Percentiles rank a stretch among this genome's conserved stretches.
Evolutionary conservation across 2,113 vertebrate genomes (phyloP).

Genomic region (Myocastor coypus): DNA sequence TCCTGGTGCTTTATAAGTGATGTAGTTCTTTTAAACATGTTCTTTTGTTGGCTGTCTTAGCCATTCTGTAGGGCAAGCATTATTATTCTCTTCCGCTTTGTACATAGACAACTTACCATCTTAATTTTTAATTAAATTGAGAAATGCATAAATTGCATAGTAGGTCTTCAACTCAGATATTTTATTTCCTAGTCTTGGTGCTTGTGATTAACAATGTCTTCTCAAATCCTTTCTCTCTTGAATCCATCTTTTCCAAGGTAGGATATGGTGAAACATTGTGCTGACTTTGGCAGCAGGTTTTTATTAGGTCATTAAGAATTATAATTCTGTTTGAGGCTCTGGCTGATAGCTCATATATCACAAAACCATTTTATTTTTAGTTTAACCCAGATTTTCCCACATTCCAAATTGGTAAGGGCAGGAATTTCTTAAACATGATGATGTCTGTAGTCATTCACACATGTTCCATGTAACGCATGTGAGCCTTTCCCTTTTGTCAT

Average conservation of each 20-base stretch:
- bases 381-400: conserved; percentile 13
- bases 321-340: conserved; percentile 42
- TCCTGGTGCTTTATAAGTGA: neutral
- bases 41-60: neutral
- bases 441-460: neutral
- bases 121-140: neutral
- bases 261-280: neutral
- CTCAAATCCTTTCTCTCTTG: neutral
- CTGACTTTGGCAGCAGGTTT: neutral
- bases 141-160: neutral
- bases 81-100: neutral
- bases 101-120: neutral
- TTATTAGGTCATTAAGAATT: conserved; percentile 34
- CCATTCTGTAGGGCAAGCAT: neutral
- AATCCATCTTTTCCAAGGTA: neutral
- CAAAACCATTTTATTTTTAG: conserved; percentile 48
- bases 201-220: neutral
- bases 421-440: conserved; percentile 43
- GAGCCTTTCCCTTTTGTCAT: neutral
- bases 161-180: neutral
- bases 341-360: conserved; percentile 25
- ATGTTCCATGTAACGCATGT: neutral
- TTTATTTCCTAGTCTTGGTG: neutral
- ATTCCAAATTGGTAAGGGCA: conserved; percentile 1
- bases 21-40: neutral